phyloP scores from a whole-genome alignment of 2,888 invertebrate species.

The Lissonota sp. region DNA sequence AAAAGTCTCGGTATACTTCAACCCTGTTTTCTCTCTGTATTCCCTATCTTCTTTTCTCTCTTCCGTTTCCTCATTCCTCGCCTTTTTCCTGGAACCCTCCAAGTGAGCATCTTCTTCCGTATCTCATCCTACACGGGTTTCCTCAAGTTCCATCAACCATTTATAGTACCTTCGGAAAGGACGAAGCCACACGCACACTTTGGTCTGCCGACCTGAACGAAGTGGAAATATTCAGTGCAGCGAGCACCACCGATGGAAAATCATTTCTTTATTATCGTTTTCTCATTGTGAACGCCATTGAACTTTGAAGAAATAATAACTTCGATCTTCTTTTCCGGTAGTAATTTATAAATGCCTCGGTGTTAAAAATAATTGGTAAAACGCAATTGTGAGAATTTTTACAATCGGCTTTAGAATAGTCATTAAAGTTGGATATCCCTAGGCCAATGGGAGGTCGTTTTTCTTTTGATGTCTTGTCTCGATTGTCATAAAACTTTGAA shows the following conservation, averaged over 20 bases:
- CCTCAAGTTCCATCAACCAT: constrained; percentile 24
- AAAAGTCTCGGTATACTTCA: constrained; percentile 8
- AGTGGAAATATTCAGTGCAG: constrained; percentile 28
- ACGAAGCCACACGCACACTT: constrained; percentile 12
- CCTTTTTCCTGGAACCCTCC: constrained; percentile 18
- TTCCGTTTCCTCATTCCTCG: constrained; percentile 7
- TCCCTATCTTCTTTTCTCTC: constrained; percentile 24
- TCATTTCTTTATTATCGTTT: background rate
- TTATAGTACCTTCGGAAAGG: background rate
- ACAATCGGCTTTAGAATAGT: too few relatives aligned
- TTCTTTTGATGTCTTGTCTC: too few relatives aligned
- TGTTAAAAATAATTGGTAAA: too few relatives aligned
- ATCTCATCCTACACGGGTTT: constrained; percentile 31
- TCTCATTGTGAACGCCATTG: too few relatives aligned
- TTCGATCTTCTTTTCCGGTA: too few relatives aligned
- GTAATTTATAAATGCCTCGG: too few relatives aligned
- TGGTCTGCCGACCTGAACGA: constrained; percentile 18
- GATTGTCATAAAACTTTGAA: background rate
- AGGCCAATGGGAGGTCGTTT: too few relatives aligned
- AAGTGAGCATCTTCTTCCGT: too few relatives aligned
- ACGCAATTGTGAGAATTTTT: too few relatives aligned
- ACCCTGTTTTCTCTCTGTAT: constrained; percentile 8
- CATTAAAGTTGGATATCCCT: too few relatives aligned
- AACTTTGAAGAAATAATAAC: too few relatives aligned
- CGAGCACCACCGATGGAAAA: background rate